phyloP scores from a whole-genome alignment of 2,797 vertebrate genomes.

The Astyanax mexicanus region DNA sequence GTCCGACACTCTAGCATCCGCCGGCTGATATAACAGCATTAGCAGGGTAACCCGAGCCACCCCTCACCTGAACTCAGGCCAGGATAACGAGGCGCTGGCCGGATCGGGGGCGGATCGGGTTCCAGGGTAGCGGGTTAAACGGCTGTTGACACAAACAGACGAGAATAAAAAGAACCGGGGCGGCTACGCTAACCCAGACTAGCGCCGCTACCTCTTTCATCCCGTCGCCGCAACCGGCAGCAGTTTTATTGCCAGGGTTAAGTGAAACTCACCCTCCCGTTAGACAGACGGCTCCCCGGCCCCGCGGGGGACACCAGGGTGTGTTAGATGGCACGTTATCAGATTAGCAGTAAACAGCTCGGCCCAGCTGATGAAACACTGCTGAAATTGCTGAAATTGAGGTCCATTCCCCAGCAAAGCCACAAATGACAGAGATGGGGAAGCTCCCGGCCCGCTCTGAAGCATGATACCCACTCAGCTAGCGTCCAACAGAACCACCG shows the following conservation, averaged over 20 bases:
- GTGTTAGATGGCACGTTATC: conserved; percentile 50
- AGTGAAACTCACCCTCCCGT: conserved; percentile 45
- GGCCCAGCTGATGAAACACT: conserved; percentile 50
- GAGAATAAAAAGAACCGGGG: conserved; percentile 68
- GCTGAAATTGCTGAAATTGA: conserved; percentile 42
- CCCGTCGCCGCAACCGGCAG: conserved; percentile 13
- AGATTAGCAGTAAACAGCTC: conserved; percentile 49
- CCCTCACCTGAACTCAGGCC: conserved; percentile 81
- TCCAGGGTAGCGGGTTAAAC: conserved; percentile 81
- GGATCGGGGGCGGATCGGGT: conserved; percentile 78
- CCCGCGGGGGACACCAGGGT: conserved; percentile 28
- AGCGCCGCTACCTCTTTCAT: conserved; percentile 30
- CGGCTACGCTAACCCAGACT: conserved; percentile 28
- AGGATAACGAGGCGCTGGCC: conserved; percentile 79
- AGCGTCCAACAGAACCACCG: too few relatives aligned
- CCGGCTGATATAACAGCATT: conserved; percentile 89
- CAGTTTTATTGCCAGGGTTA: conserved; percentile 44
- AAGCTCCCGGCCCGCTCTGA: background rate
- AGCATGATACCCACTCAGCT: background rate
- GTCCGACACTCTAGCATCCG: conserved; percentile 89
- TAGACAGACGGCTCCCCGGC: conserved; percentile 15
- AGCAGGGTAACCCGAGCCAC: conserved; percentile 87
- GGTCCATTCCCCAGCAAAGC: conserved; percentile 10
- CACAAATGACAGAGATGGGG: background rate
- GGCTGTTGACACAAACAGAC: conserved; percentile 73